Conservation (phyloP, 37 sponge, comb jelly and placozoan genomes). For the Cliona cf. orientalis region DNA sequence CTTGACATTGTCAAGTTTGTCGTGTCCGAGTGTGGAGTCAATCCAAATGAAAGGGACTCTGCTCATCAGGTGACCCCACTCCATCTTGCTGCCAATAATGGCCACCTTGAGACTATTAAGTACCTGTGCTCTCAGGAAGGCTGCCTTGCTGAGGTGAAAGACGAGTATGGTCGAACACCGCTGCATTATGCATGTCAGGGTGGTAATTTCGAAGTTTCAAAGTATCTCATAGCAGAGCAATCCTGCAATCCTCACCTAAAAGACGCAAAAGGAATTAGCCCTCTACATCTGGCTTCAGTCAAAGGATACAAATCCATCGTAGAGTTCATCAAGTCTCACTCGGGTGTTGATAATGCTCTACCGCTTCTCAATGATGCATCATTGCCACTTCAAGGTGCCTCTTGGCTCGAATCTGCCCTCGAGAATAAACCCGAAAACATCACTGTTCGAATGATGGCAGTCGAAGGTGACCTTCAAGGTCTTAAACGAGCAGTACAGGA, state of each 20-base stretch:
- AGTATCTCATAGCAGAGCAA: conserved; percentile 25
- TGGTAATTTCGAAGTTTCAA: conserved; percentile 56
- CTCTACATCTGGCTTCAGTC: conserved; percentile 64
- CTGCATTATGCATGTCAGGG: conserved; percentile 73
- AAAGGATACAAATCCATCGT: conserved; percentile 60
- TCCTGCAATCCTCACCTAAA: neutral
- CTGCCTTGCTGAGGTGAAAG: conserved; percentile 13
- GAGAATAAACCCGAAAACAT: conserved; percentile 24
- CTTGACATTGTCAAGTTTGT: conserved; percentile 46
- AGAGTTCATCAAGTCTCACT: conserved; percentile 38
- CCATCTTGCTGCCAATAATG: conserved; percentile 56
- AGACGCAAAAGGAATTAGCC: conserved; percentile 59
- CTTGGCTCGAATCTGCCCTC: conserved; percentile 19
- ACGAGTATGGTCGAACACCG: conserved; percentile 53
- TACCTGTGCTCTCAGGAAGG: conserved; percentile 32
- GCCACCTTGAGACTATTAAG: conserved; percentile 36
- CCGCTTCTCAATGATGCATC: neutral
- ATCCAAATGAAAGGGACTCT: neutral
- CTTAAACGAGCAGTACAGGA: conserved; percentile 3
- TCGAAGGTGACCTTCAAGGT: conserved; percentile 36
- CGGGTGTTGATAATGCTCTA: neutral
- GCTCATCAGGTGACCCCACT: conserved; percentile 32
- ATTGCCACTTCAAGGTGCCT: neutral
- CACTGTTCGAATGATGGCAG: conserved; percentile 31
- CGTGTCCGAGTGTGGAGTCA: conserved; percentile 21